phyloP scores from a whole-genome alignment of 2,113 vertebrate genomes.

The cat (Felis catus) region DNA sequence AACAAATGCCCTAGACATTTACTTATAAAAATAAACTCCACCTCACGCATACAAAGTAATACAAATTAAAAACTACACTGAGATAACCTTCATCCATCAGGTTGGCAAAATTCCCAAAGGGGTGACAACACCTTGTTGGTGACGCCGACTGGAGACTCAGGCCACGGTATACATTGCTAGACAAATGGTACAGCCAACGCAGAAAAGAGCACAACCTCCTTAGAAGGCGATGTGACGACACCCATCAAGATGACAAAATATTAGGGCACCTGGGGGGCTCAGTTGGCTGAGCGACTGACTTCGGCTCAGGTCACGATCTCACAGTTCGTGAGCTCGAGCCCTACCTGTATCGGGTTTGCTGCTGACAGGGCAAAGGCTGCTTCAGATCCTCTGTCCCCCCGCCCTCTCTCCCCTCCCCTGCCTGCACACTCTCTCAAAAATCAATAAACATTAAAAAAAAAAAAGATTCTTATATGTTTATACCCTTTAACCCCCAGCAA shows the following conservation, averaged over 20 bases:
- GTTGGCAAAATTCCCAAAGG: not conserved
- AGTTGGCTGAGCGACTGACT: not conserved
- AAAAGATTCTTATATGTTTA: not conserved
- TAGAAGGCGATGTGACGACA: not conserved
- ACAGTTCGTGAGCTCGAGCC: not conserved
- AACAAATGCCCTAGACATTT: not conserved
- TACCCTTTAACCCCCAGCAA: not conserved
- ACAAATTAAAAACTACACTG: not conserved
- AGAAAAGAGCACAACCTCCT: not conserved
- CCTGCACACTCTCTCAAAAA: too few relatives aligned
- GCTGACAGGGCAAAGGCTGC: not conserved
- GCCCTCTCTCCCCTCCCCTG: not conserved
- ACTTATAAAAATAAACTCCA: not conserved
- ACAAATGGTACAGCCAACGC: not conserved
- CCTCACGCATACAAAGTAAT: not conserved
- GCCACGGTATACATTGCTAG: rapidly evolving
- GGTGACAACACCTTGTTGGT: not conserved
- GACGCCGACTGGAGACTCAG: not conserved
- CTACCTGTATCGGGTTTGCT: not conserved
- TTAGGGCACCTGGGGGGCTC: not conserved
- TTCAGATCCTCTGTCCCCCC: not conserved
- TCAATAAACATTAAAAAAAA: not conserved
- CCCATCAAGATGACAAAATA: not conserved
- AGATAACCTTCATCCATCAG: not conserved
- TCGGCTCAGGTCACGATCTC: not conserved